Percentiles rank a stretch among this genome's conserved stretches.
Conservation (phyloP, 2,888 invertebrate genomes). For the Biston betularia region DNA sequence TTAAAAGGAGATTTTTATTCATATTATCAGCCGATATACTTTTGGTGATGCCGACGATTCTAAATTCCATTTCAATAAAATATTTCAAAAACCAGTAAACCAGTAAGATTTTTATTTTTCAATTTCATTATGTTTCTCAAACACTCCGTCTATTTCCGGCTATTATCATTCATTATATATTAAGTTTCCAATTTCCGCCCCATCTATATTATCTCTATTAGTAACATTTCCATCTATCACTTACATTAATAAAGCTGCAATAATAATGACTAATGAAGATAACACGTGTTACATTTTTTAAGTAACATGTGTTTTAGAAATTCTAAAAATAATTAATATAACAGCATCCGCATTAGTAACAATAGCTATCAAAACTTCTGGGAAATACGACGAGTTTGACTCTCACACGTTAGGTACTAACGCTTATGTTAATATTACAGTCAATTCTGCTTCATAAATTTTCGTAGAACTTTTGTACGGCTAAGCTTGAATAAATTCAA, state of each 20-base stretch:
- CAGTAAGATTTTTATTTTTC: constrained; percentile 2
- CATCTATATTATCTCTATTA: constrained; percentile 2
- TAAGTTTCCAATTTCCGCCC: constrained; percentile 22
- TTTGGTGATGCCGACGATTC: neutral
- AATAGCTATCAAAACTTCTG: constrained; percentile 46
- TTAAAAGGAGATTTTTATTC: neutral
- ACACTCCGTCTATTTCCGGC: constrained; percentile 18
- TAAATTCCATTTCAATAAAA: neutral
- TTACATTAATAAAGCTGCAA: constrained; percentile 15
- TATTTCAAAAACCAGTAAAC: constrained; percentile 14
- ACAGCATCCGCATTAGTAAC: constrained; percentile 59
- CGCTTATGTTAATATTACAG: constrained; percentile 60
- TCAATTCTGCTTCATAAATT: constrained; percentile 57
- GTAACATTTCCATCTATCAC: constrained; percentile 14
- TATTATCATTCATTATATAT: constrained; percentile 10
- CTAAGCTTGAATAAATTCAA: constrained; percentile 50
- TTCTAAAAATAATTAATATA: constrained; percentile 50
- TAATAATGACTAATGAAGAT: constrained; percentile 35
- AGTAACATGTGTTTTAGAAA: constrained; percentile 47
- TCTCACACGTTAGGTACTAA: constrained; percentile 54
- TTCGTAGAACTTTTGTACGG: constrained; percentile 41
- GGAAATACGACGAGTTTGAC: constrained; percentile 52
- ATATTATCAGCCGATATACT: neutral
- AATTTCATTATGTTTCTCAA: neutral
- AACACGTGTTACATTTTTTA: constrained; percentile 36